A percentile compares a stretch with the other conserved stretches of the same genome.
These are phyloP conservation scores for Pelobates cultripes DNA, from an alignment of 2,797 vertebrate species.

Conservation along the genomic window DNA sequence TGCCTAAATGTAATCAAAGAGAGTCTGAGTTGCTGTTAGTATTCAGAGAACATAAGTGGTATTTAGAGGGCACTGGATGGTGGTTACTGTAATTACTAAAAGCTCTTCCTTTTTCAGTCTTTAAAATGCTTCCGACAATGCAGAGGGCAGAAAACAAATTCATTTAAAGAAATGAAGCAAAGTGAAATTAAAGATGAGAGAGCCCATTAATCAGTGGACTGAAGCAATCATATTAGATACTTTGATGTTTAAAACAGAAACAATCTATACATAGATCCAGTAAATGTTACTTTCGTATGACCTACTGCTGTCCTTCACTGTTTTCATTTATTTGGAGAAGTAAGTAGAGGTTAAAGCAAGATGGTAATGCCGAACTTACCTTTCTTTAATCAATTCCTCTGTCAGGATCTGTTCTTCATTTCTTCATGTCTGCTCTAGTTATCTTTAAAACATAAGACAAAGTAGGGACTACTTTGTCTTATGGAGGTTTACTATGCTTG, in stretches of 20 bases:
- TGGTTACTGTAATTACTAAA: conserved; percentile 20
- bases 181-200: conserved; percentile 44
- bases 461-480: too few species aligned
- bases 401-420: too few species aligned
- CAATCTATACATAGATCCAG: conserved; percentile 10
- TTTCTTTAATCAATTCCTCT: too few species aligned
- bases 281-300: not conserved
- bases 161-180: conserved; percentile 33
- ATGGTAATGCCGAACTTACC: too few species aligned
- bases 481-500: too few species aligned
- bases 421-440: too few species aligned
- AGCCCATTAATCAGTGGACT: conserved; percentile 31
- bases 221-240: conserved; percentile 6
- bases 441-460: too few species aligned
- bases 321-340: too few species aligned
- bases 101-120: conserved; percentile 21
- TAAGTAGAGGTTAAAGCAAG: too few species aligned
- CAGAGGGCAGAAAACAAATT: conserved; percentile 35
- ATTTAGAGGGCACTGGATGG: conserved; percentile 42
- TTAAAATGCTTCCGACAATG: conserved; percentile 32
- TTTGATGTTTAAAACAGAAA: not conserved
- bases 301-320: conserved; percentile 22
- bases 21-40: not conserved
- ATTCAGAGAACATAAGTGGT: conserved; percentile 21
- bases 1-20: conserved; percentile 16